A percentile compares a stretch with the other conserved stretches of the same genome.
phyloP scores from a whole-genome alignment of 2,797 vertebrate genomes.

The Danio albolineatus region DNA sequence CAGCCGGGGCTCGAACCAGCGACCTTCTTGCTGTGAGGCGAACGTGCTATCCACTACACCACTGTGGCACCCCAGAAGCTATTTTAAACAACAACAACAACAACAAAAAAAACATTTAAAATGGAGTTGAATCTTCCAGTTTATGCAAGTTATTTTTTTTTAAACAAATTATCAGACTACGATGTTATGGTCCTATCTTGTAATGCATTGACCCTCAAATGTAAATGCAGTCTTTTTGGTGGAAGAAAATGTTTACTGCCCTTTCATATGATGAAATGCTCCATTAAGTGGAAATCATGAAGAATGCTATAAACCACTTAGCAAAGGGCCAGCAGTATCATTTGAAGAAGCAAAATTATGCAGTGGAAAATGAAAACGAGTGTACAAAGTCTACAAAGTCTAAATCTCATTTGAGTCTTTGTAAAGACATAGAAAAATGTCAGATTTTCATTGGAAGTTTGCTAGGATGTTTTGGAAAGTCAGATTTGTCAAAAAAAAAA shows the following conservation, averaged over 20 bases:
- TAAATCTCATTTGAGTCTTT: background rate
- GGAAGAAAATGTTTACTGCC: background rate
- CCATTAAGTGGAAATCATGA: background rate
- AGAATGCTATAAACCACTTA: background rate
- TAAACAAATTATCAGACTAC: background rate
- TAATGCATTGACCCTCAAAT: background rate
- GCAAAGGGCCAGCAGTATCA: background rate
- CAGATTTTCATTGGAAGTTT: background rate
- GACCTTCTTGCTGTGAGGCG: no score
- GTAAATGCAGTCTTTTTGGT: background rate
- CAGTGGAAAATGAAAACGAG: background rate
- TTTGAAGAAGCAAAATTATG: background rate
- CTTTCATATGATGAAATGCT: conserved; percentile 1
- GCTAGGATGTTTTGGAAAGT: background rate
- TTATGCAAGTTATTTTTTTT: background rate
- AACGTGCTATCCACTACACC: no score
- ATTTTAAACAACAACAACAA: no score
- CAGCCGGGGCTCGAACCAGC: no score
- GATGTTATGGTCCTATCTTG: background rate
- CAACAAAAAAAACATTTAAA: no score
- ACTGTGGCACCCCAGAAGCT: no score
- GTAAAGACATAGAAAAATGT: background rate
- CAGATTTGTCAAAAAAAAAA: no score
- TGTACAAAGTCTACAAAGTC: background rate
- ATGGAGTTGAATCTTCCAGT: no score